Evolutionary conservation across 2,888 invertebrate genomes (phyloP).

Genomic region (Ennomos quercinarius): DNA sequence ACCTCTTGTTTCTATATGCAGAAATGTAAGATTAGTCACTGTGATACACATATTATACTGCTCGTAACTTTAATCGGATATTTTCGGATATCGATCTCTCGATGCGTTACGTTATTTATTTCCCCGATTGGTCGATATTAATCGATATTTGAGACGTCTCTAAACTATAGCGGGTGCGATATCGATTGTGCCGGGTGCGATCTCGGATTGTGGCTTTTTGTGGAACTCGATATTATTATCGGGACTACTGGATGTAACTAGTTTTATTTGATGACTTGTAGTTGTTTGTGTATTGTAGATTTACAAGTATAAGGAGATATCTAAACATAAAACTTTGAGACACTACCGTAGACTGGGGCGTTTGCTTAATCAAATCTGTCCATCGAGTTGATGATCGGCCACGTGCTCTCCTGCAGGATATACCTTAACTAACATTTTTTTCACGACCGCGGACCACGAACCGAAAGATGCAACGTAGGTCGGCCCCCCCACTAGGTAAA

Average conservation of each 20-base stretch:
- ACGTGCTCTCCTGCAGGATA: no score
- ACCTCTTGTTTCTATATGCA: no score
- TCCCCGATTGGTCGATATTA: slow-evolving; percentile 64
- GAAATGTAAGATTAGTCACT: slow-evolving; percentile 8
- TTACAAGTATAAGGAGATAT: slow-evolving; percentile 17
- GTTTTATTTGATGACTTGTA: no score
- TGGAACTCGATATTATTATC: slow-evolving; percentile 30
- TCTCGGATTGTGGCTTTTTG: slow-evolving; percentile 25
- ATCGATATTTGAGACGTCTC: slow-evolving; percentile 64
- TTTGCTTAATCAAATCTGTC: no score
- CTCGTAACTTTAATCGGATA: slow-evolving; percentile 60
- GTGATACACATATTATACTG: slow-evolving; percentile 17
- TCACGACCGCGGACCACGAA: no score
- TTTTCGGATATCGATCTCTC: slow-evolving; percentile 63
- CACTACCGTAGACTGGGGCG: no score
- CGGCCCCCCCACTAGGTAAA: no score
- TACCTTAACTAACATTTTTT: no score
- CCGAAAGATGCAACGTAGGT: no score
- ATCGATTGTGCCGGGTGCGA: slow-evolving; percentile 29
- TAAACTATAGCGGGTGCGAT: slow-evolving; percentile 46
- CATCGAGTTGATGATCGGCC: no score
- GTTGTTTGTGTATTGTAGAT: no score
- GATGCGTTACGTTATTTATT: slow-evolving; percentile 65
- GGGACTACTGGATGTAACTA: slow-evolving; percentile 32
- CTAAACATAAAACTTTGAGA: not conserved